These are phyloP conservation scores for Ibidorhyncha struthersii DNA, from an alignment of 2,113 vertebrate genomes.

Conservation along the genomic window DNA sequence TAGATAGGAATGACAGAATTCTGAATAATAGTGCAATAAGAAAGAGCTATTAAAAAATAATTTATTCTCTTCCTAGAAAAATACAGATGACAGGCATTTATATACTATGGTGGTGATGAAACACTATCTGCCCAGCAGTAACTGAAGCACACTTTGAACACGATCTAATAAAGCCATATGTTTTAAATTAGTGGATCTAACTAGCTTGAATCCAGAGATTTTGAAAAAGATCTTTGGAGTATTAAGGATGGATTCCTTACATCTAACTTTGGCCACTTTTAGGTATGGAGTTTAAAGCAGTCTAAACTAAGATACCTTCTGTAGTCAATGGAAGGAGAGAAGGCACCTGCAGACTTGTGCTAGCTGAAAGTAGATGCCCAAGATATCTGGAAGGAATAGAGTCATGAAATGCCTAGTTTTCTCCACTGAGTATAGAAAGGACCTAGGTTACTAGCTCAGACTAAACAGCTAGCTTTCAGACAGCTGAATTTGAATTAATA, in stretches of 20 bases:
- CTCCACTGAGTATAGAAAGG: background rate
- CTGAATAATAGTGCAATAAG: background rate
- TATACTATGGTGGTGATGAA: background rate
- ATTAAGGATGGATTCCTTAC: conserved; percentile 34
- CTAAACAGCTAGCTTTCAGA: conserved; percentile 51
- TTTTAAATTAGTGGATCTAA: conserved; percentile 24
- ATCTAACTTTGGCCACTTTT: background rate
- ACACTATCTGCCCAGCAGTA: background rate
- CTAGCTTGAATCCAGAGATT: background rate
- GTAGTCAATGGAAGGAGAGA: background rate
- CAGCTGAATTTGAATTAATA: conserved; percentile 49
- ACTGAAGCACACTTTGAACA: background rate
- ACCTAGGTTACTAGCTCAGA: conserved; percentile 12
- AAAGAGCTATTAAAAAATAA: background rate
- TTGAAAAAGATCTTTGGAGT: background rate
- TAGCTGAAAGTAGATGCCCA: conserved; percentile 6
- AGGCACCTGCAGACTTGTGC: background rate
- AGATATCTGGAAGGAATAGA: background rate
- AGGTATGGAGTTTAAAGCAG: background rate
- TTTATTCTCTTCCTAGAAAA: conserved; percentile 1
- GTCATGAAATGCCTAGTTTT: background rate
- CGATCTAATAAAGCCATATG: background rate
- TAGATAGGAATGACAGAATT: background rate
- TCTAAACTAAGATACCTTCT: background rate
- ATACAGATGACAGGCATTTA: background rate